phyloP scores from a whole-genome alignment of 2,113 vertebrate species.

The Podocnemis expansa region DNA sequence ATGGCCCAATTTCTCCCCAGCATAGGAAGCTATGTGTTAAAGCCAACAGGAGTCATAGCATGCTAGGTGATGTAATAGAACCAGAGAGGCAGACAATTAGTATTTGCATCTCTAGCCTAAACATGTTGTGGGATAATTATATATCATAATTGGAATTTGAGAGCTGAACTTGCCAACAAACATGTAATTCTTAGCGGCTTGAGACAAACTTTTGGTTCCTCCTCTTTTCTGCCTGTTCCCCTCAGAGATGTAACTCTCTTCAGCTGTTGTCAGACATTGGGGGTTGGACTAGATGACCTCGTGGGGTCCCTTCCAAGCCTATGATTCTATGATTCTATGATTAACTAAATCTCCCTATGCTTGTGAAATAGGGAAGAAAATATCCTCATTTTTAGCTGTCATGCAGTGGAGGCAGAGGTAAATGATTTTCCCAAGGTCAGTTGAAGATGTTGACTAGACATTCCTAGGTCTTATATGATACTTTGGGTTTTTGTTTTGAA shows the following conservation, averaged over 20 bases:
- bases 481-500: background rate
- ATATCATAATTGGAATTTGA: background rate
- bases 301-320: too few species aligned
- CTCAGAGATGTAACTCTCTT: background rate
- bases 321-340: too few species aligned
- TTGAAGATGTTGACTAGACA: background rate
- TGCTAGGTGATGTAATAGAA: background rate
- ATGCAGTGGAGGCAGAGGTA: background rate
- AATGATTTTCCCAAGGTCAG: background rate
- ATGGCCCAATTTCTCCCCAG: background rate
- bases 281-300: too few species aligned
- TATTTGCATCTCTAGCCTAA: background rate
- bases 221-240: background rate
- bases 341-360: background rate
- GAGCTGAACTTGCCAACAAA: background rate
- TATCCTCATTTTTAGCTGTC: background rate
- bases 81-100: background rate
- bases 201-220: background rate
- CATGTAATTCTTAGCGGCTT: background rate
- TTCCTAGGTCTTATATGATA: background rate
- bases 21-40: background rate
- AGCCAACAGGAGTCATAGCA: background rate
- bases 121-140: background rate
- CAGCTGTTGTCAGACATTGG: background rate
- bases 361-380: background rate